phyloP scores from a whole-genome alignment of 2,888 invertebrate species.

The Stegophylla sp. region DNA sequence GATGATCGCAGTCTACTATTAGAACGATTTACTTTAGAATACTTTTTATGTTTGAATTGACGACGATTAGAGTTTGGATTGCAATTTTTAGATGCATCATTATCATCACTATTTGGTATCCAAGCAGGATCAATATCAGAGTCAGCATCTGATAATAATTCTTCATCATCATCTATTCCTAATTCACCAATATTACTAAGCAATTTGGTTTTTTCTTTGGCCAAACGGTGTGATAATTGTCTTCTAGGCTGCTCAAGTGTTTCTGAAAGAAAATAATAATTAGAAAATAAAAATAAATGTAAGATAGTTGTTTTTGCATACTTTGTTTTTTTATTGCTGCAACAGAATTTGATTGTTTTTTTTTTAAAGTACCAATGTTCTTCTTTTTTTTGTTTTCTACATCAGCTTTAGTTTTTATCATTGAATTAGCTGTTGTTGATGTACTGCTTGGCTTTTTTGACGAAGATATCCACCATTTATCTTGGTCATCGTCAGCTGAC shows the following conservation, averaged over 20 bases:
- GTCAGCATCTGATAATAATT: conserved; percentile 71
- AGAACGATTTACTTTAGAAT: conserved; percentile 3
- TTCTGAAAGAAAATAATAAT: conserved; percentile 28
- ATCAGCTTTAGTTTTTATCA: conserved; percentile 19
- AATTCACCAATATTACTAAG: conserved; percentile 65
- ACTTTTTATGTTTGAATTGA: conserved; percentile 19
- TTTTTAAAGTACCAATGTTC: not conserved
- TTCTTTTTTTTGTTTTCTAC: conserved; percentile 19
- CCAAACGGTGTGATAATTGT: conserved; percentile 72
- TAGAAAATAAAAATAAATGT: not conserved
- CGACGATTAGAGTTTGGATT: not conserved
- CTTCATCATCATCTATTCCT: conserved; percentile 66
- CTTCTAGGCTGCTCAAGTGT: conserved; percentile 67
- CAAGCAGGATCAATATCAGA: conserved; percentile 79
- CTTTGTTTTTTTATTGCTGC: conserved; percentile 34
- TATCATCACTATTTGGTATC: conserved; percentile 68
- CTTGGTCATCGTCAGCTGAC: conserved; percentile 6
- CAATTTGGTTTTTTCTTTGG: conserved; percentile 70
- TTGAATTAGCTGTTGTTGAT: not conserved
- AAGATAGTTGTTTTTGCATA: not conserved
- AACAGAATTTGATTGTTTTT: not conserved
- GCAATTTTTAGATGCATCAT: conserved; percentile 10
- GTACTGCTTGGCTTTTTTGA: not conserved
- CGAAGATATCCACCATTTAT: conserved; percentile 12
- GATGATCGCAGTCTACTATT: not conserved